Evolutionary conservation across 2,113 vertebrate species (phyloP).

Genomic region (Pituophis catenifer): DNA sequence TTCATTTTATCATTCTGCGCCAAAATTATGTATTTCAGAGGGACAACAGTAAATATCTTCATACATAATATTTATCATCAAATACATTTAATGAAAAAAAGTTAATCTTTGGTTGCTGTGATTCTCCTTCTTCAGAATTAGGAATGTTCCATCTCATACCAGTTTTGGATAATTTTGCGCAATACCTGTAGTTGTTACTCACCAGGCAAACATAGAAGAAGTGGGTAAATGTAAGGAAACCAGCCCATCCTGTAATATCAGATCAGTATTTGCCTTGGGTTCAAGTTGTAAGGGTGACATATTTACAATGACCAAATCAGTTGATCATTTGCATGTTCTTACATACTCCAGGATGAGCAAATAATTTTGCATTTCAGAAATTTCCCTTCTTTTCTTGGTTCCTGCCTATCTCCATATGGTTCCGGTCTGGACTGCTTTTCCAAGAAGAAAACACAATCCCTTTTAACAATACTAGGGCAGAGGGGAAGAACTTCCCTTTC

Average conservation of each 20-base stretch:
- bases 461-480: not conserved
- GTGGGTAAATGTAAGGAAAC: accelerated
- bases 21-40: not conserved
- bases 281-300: not conserved
- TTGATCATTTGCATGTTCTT: not conserved
- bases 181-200: not conserved
- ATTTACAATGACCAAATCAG: not conserved
- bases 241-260: not conserved
- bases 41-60: not conserved
- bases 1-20: not conserved
- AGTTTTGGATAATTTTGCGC: too few relatives aligned
- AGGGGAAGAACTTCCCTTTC: not conserved
- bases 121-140: not conserved
- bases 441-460: not conserved
- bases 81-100: not conserved
- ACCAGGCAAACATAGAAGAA: not conserved
- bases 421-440: not conserved
- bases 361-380: slow-evolving; percentile 1
- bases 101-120: not conserved
- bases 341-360: not conserved
- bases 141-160: not conserved
- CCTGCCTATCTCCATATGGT: too few relatives aligned
- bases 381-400: not conserved
- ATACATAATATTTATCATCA: not conserved
- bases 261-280: too few relatives aligned